Evolutionary conservation across 1,140 invertebrate genomes (phyloP).

Genomic region (Brachionus angularis): DNA sequence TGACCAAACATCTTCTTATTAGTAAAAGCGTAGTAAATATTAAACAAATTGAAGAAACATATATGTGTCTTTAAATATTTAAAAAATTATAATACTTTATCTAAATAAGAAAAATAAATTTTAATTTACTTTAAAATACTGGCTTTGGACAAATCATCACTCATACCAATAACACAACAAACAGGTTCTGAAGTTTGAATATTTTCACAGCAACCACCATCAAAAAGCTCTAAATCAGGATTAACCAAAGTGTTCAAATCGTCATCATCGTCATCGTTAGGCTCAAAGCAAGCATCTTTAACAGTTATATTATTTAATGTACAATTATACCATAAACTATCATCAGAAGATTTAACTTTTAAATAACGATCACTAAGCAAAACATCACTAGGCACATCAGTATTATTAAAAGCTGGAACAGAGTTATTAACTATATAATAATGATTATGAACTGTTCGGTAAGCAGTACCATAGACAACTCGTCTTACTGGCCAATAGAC

Average conservation of each 20-base stretch:
- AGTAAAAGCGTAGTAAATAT: not conserved
- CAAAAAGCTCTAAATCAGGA: not conserved
- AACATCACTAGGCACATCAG: not conserved
- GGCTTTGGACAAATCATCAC: not conserved
- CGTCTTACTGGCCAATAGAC: constrained; percentile 39
- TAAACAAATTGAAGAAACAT: not conserved
- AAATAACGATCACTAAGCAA: not conserved
- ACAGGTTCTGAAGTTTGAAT: not conserved
- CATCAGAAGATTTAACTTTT: constrained; percentile 12
- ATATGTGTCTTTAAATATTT: not conserved
- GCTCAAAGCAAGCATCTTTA: constrained; percentile 31
- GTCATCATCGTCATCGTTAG: not conserved
- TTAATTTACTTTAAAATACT: constrained; percentile 9
- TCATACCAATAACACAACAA: constrained; percentile 25
- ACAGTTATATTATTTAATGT: not conserved
- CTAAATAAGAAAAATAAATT: not conserved
- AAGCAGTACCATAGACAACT: constrained; percentile 19
- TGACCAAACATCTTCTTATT: constrained; percentile 2
- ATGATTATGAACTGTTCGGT: not conserved
- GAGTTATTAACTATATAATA: too few species aligned
- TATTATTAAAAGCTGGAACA: not conserved
- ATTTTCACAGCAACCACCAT: constrained; percentile 32
- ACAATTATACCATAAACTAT: too few species aligned
- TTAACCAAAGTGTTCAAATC: not conserved
- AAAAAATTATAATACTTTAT: not conserved